phyloP scores from a whole-genome alignment of 2,113 vertebrate genomes.

The Heterotis niloticus region DNA sequence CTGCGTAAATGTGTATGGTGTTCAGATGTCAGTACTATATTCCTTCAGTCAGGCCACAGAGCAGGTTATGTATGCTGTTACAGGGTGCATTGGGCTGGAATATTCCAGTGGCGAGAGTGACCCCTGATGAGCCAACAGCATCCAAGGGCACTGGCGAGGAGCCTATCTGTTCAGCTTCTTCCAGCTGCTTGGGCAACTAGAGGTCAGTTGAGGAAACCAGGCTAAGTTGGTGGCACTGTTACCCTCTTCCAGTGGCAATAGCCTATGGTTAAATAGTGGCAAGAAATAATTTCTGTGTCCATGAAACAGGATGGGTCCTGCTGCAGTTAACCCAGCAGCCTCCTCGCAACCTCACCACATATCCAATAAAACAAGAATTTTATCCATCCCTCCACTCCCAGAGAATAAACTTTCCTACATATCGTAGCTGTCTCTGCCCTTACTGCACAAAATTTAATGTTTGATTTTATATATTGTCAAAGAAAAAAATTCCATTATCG shows the following conservation, averaged over 20 bases:
- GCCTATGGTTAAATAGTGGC: background rate
- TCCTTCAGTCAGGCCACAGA: background rate
- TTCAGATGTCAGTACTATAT: background rate
- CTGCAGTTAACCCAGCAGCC: background rate
- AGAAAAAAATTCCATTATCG: background rate
- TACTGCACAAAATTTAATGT: background rate
- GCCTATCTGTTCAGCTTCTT: background rate
- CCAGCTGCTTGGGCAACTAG: conserved; percentile 7
- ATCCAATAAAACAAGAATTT: too few relatives aligned
- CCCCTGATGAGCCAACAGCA: background rate
- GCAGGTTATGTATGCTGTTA: background rate
- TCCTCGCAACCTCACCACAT: background rate
- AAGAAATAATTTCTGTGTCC: background rate
- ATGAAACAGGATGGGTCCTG: background rate
- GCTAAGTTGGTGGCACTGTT: background rate
- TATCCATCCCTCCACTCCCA: background rate
- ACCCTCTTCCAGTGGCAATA: background rate
- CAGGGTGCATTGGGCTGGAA: background rate
- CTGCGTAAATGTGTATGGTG: background rate
- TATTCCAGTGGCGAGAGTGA: background rate
- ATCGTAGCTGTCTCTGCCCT: background rate
- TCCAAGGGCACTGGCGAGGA: background rate
- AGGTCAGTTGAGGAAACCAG: background rate
- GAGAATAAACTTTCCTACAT: background rate
- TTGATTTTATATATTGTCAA: background rate